Conservation (phyloP, 1,140 invertebrate genomes). For the Hesperophylax magnus region DNA sequence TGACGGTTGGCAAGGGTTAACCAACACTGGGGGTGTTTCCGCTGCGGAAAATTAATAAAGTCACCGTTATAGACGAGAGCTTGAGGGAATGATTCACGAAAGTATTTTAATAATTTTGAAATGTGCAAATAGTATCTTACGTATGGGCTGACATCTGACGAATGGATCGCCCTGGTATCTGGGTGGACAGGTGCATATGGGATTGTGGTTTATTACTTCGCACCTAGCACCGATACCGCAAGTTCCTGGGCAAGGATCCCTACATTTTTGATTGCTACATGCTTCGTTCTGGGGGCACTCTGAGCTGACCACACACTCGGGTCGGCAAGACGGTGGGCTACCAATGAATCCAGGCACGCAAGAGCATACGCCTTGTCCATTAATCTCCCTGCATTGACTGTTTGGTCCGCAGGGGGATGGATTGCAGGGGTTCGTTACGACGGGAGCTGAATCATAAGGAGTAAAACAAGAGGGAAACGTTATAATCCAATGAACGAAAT, state of each 20-base stretch:
- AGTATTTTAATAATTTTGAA: constrained; percentile 67
- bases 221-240: constrained; percentile 75
- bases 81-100: background rate
- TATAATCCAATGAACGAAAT: background rate
- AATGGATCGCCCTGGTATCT: constrained; percentile 79
- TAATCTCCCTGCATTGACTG: constrained; percentile 74
- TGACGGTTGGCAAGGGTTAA: constrained; percentile 78
- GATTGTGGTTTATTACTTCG: constrained; percentile 73
- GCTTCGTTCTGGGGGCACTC: constrained; percentile 76
- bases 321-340: constrained; percentile 75
- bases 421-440: constrained; percentile 69
- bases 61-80: constrained; percentile 1
- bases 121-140: constrained; percentile 75
- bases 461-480: background rate
- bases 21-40: constrained; percentile 69
- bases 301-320: constrained; percentile 75
- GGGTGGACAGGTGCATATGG: constrained; percentile 73
- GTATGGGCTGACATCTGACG: constrained; percentile 71
- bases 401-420: constrained; percentile 74
- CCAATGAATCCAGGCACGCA: constrained; percentile 76
- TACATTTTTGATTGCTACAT: constrained; percentile 72
- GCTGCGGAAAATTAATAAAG: constrained; percentile 60
- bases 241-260: constrained; percentile 64
- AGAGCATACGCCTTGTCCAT: constrained; percentile 73
- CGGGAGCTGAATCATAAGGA: constrained; percentile 48